Conservation (phyloP, 2,888 invertebrate genomes). For the Keiferia lycopersicella region DNA sequence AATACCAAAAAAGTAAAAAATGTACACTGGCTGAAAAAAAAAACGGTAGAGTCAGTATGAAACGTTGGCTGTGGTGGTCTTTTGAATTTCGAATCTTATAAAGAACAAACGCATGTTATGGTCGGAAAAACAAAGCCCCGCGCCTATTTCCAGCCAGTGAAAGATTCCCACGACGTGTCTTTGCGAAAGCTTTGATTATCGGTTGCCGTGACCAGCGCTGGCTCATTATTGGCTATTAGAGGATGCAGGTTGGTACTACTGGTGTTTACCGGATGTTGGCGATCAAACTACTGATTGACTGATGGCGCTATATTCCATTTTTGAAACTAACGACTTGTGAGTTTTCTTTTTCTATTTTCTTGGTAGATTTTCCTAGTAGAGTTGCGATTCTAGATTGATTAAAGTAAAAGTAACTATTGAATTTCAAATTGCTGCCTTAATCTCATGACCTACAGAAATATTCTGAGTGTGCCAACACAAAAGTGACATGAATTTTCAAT, state of each 20-base stretch:
- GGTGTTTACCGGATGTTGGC: conserved; percentile 19
- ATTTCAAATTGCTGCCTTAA: background rate
- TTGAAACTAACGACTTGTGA: background rate
- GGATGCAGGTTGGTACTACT: conserved; percentile 13
- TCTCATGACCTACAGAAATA: background rate
- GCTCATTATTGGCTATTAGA: conserved; percentile 19
- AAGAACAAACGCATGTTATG: background rate
- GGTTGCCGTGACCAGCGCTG: conserved; percentile 21
- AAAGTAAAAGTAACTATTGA: conserved; percentile 1
- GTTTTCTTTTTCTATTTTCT: background rate
- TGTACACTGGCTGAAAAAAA: background rate
- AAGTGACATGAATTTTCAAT: conserved; percentile 14
- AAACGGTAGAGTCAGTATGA: too few relatives aligned
- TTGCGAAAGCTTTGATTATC: conserved; percentile 31
- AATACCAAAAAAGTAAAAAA: background rate
- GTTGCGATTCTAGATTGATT: background rate
- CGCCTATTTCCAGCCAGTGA: conserved; percentile 8
- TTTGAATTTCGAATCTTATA: background rate
- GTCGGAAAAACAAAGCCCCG: background rate
- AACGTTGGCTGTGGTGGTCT: background rate
- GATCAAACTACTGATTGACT: conserved; percentile 17
- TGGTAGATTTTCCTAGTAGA: background rate
- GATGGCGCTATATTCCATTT: conserved; percentile 4
- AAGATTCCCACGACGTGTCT: conserved; percentile 33
- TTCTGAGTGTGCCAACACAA: background rate